Percentiles rank a stretch among this genome's conserved stretches.
Conservation (phyloP, 2,113 vertebrate genomes). For the Pelvicachromis taeniatus region DNA sequence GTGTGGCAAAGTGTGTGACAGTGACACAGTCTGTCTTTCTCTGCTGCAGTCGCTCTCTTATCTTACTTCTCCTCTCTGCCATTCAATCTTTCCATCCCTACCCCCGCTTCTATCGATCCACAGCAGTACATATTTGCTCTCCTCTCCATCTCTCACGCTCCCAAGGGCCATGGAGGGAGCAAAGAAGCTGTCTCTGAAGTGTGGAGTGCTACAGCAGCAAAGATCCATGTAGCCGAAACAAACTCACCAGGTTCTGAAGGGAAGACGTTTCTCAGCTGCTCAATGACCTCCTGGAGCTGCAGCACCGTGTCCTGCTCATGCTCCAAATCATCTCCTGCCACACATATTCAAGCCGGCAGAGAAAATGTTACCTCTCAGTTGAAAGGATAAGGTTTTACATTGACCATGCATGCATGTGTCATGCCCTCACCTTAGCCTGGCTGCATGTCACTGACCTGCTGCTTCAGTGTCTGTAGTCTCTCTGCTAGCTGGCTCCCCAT, state of each 20-base stretch:
- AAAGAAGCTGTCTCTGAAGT: background rate
- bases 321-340: slow-evolving; percentile 81
- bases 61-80: slow-evolving; percentile 6
- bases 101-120: slow-evolving; percentile 16
- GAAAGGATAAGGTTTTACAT: background rate
- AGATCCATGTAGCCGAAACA: background rate
- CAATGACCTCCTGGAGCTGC: slow-evolving; percentile 96
- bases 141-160: slow-evolving; percentile 30
- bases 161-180: background rate
- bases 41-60: background rate
- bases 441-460: slow-evolving; percentile 76
- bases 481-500: slow-evolving; percentile 77
- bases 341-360: background rate
- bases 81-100: slow-evolving; percentile 6
- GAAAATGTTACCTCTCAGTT: background rate
- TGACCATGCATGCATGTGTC: background rate
- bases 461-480: slow-evolving; percentile 87
- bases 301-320: slow-evolving; percentile 87
- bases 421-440: background rate
- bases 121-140: slow-evolving; percentile 49
- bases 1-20: slow-evolving; percentile 14
- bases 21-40: background rate
- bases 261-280: slow-evolving; percentile 93
- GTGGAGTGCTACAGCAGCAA: background rate
- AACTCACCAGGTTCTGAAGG: slow-evolving; percentile 76